Conservation (phyloP, 2,888 invertebrate genomes). For the Rotaria magnacalcarata region DNA sequence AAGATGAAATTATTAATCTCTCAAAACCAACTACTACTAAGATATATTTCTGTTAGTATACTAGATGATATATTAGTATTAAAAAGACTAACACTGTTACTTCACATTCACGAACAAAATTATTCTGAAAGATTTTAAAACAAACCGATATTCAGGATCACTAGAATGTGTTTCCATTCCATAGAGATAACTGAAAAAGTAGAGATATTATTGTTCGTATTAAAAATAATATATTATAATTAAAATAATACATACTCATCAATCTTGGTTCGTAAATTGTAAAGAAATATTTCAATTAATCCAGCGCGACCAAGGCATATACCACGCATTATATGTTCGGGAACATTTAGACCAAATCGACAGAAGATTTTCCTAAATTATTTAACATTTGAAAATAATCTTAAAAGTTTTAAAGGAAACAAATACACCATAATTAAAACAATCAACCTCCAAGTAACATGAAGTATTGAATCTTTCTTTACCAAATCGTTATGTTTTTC, state of each 20-base stretch:
- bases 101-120: background rate
- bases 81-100: background rate
- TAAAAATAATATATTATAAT: background rate
- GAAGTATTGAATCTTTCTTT: no score
- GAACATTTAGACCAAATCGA: conserved; percentile 45
- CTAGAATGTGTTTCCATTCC: conserved; percentile 45
- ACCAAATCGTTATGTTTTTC: no score
- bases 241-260: conserved; percentile 38
- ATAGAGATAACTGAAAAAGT: conserved; percentile 42
- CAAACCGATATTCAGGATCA: conserved; percentile 44
- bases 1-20: background rate
- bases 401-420: background rate
- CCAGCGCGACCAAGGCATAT: conserved; percentile 42
- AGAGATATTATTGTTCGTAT: background rate
- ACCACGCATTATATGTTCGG: conserved; percentile 44
- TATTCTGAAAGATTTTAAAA: background rate
- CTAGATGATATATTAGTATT: background rate
- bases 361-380: conserved; percentile 40
- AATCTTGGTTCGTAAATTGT: conserved; percentile 45
- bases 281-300: conserved; percentile 43
- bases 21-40: background rate
- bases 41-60: background rate
- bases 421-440: no score
- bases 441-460: no score
- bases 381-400: no score